A percentile compares a stretch with the other conserved stretches of the same genome.
phyloP scores from a whole-genome alignment of 2,113 vertebrate genomes.

The Pica pica region DNA sequence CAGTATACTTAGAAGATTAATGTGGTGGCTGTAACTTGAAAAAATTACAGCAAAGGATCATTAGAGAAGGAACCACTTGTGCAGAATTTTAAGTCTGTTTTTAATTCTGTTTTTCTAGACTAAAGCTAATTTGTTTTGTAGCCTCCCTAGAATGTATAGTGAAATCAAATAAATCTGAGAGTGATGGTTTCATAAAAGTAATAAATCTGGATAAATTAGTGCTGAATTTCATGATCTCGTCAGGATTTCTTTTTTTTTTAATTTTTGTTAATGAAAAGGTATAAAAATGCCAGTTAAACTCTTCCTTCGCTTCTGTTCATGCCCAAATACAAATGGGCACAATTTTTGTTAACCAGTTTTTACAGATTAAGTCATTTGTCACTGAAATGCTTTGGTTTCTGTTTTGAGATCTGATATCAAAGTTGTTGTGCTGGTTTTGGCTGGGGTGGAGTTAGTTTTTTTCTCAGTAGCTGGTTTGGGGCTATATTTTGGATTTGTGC shows the following conservation, averaged over 20 bases:
- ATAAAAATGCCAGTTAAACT: not conserved
- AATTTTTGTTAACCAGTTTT: not conserved
- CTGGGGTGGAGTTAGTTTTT: not conserved
- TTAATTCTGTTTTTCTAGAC: not conserved
- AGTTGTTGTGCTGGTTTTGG: not conserved
- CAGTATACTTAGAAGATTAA: not conserved
- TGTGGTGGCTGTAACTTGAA: not conserved
- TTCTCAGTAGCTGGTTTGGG: not conserved
- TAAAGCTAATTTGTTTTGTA: not conserved
- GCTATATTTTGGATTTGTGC: not conserved
- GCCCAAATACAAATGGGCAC: not conserved
- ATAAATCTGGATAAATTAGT: not conserved
- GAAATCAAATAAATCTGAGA: not conserved
- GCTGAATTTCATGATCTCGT: not conserved
- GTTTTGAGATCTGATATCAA: not conserved
- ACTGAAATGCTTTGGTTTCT: not conserved
- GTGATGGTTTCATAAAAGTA: not conserved
- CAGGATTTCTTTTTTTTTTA: not conserved
- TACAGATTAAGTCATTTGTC: not conserved
- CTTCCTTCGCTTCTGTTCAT: not conserved
- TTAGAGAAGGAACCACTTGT: accelerated
- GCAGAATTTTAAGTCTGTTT: not conserved
- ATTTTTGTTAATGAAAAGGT: not conserved
- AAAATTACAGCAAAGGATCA: not conserved
- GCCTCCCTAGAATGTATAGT: not conserved